phyloP scores from a whole-genome alignment of 2,113 vertebrate species.

The Phoenicopterus ruber region DNA sequence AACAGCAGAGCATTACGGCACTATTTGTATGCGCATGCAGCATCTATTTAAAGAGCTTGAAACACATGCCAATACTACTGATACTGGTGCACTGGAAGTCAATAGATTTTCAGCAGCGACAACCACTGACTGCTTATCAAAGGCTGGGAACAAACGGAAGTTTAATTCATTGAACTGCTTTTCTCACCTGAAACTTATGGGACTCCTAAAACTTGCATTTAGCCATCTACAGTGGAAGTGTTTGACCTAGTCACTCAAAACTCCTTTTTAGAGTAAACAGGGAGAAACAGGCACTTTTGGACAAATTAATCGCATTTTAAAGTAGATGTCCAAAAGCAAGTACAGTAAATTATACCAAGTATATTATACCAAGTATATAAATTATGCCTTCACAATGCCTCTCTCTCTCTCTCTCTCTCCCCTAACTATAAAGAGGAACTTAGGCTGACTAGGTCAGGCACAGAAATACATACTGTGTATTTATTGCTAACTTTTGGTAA shows the following conservation, averaged over 20 bases:
- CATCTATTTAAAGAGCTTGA: not conserved
- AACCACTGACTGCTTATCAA: not conserved
- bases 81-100: not conserved
- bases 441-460: not conserved
- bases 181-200: not conserved
- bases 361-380: not conserved
- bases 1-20: conserved; percentile 3
- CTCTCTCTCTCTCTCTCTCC: not conserved
- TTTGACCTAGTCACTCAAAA: not conserved
- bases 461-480: not conserved
- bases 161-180: not conserved
- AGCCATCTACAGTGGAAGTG: not conserved
- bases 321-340: not conserved
- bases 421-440: not conserved
- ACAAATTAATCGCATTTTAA: not conserved
- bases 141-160: not conserved
- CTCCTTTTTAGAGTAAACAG: not conserved
- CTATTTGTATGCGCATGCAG: conserved; percentile 24
- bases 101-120: conserved; percentile 11
- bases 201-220: not conserved
- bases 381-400: not conserved
- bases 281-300: not conserved
- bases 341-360: not conserved
- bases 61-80: conserved; percentile 2
- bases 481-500: not conserved